Evolutionary conservation across 2,888 invertebrate genomes (phyloP).

Genomic region (Noctua fimbriata): DNA sequence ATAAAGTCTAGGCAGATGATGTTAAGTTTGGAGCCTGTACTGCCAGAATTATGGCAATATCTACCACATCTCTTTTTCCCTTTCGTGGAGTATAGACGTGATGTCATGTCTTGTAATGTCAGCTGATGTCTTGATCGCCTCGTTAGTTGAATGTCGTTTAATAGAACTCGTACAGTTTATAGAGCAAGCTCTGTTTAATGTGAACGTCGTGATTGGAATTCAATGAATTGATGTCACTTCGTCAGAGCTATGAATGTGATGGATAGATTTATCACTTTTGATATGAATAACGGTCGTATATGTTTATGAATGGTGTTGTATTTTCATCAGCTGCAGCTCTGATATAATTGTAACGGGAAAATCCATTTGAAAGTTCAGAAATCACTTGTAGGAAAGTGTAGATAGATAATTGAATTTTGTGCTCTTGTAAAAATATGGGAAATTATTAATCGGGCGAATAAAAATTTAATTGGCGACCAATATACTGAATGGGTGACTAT

Average conservation of each 20-base stretch:
- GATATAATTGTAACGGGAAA: not conserved
- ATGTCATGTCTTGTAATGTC: not conserved
- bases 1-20: too few relatives aligned
- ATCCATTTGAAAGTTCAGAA: not conserved
- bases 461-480: too few relatives aligned
- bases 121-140: slow-evolving; percentile 25
- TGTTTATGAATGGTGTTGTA: not conserved
- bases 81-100: too few relatives aligned
- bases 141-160: slow-evolving; percentile 19
- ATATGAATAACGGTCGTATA: slow-evolving; percentile 1
- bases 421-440: not conserved
- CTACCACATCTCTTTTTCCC: not conserved
- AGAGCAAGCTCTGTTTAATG: slow-evolving; percentile 26
- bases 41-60: not conserved
- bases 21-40: not conserved
- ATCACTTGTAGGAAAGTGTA: not conserved
- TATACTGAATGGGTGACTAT: too few relatives aligned
- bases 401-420: not conserved
- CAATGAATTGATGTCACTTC: slow-evolving; percentile 42
- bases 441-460: too few relatives aligned
- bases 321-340: not conserved
- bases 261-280: slow-evolving; percentile 19
- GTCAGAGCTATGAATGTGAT: slow-evolving; percentile 8
- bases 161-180: slow-evolving; percentile 8
- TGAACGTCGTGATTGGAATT: slow-evolving; percentile 31